These are phyloP conservation scores for Rhagologus leucostigma DNA, from an alignment of 2,113 vertebrate genomes.

Conservation along the genomic window DNA sequence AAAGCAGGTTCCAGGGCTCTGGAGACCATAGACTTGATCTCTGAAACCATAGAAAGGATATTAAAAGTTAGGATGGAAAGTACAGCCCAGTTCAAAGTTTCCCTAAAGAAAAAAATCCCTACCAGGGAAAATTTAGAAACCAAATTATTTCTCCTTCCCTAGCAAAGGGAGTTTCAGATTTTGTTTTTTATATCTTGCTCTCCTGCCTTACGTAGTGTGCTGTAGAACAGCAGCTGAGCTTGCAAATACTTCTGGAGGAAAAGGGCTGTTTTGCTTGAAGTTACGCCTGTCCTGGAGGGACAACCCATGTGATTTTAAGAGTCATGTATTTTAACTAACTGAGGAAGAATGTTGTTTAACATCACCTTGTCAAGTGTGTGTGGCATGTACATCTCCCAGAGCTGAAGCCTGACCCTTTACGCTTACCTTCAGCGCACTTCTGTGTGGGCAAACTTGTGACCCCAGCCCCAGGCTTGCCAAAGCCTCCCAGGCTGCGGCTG, in stretches of 20 bases:
- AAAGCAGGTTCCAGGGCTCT: neutral
- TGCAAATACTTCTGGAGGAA: constrained; percentile 11
- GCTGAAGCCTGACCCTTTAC: neutral
- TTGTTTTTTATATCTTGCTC: neutral
- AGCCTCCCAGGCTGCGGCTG: neutral
- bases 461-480: neutral
- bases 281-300: neutral
- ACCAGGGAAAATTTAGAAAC: constrained; percentile 49
- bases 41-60: neutral
- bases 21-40: neutral
- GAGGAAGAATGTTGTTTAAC: neutral
- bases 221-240: neutral
- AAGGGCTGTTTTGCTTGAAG: constrained; percentile 24
- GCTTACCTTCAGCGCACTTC: neutral
- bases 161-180: constrained; percentile 49
- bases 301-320: neutral
- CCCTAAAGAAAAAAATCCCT: constrained; percentile 61
- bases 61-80: constrained; percentile 50
- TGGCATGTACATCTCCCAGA: neutral
- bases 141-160: neutral
- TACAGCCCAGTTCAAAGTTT: constrained; percentile 58
- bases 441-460: neutral
- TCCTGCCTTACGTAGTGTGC: neutral
- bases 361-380: neutral
- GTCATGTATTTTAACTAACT: neutral